phyloP scores from a whole-genome alignment of 2,113 vertebrate species.

The Rhagologus leucostigma region DNA sequence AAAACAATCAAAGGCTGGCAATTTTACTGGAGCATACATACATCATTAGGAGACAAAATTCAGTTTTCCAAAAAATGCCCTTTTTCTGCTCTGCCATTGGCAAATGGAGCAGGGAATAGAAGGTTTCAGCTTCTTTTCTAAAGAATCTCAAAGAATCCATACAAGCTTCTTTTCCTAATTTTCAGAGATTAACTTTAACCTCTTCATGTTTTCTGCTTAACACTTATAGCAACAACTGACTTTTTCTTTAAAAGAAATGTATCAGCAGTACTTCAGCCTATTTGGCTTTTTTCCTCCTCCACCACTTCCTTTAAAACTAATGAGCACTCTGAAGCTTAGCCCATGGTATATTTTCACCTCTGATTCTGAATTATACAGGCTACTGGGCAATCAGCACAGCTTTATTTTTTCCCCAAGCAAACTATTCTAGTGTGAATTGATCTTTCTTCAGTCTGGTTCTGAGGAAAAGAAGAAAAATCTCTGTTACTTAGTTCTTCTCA shows the following conservation, averaged over 20 bases:
- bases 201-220: neutral
- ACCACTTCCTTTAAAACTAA: slow-evolving; percentile 27
- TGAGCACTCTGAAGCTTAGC: neutral
- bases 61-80: neutral
- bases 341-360: neutral
- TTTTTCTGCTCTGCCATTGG: neutral
- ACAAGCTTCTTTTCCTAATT: neutral
- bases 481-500: neutral
- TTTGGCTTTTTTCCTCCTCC: neutral
- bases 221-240: neutral
- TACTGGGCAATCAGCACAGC: neutral
- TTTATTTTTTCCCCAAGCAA: neutral
- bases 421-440: neutral
- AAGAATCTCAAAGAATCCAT: neutral
- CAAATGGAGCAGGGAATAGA: neutral
- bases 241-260: neutral
- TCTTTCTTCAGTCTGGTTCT: neutral
- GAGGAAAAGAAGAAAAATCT: neutral
- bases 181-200: neutral
- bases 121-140: neutral
- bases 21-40: neutral
- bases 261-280: neutral
- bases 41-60: neutral
- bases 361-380: neutral
- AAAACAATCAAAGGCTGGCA: neutral